A percentile compares a stretch with the other conserved stretches of the same genome.
Conservation (phyloP, 1,140 invertebrate species). For the Scaptomyza hsui region DNA sequence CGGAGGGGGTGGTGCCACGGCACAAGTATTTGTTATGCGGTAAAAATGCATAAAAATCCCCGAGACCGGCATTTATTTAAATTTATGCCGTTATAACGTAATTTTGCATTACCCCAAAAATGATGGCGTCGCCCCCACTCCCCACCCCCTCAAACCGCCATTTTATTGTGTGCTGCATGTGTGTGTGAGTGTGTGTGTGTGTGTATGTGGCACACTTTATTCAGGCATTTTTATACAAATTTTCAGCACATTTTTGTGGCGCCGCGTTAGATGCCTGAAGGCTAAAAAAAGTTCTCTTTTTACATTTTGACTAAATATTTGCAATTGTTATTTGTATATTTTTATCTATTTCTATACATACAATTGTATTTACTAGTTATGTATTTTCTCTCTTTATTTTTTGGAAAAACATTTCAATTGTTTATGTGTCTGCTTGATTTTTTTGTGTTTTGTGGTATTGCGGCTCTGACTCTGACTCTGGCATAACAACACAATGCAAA, state of each 20-base stretch:
- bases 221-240: constrained; percentile 65
- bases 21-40: constrained; percentile 84
- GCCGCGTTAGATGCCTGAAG: constrained; percentile 40
- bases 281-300: constrained; percentile 64
- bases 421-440: constrained; percentile 44
- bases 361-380: constrained; percentile 52
- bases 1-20: constrained; percentile 22
- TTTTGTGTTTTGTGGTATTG: constrained; percentile 34
- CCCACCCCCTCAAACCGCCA: constrained; percentile 22
- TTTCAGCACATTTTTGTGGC: constrained; percentile 50
- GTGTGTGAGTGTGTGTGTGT: constrained; percentile 33
- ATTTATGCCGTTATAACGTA: constrained; percentile 84
- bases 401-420: constrained; percentile 55
- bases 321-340: constrained; percentile 73
- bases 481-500: constrained; percentile 61
- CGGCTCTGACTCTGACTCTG: constrained; percentile 18
- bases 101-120: constrained; percentile 81
- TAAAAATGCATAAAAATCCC: constrained; percentile 84
- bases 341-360: constrained; percentile 54
- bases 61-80: constrained; percentile 84
- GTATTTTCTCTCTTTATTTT: constrained; percentile 33
- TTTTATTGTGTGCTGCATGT: constrained; percentile 67
- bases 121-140: constrained; percentile 51
- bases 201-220: constrained; percentile 52
- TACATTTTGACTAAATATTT: constrained; percentile 76